Evolutionary conservation across 2,113 vertebrate species (phyloP), one percentile per base, ranked within the genome.

Genomic region (Illadopsis cleaveri): DNA sequence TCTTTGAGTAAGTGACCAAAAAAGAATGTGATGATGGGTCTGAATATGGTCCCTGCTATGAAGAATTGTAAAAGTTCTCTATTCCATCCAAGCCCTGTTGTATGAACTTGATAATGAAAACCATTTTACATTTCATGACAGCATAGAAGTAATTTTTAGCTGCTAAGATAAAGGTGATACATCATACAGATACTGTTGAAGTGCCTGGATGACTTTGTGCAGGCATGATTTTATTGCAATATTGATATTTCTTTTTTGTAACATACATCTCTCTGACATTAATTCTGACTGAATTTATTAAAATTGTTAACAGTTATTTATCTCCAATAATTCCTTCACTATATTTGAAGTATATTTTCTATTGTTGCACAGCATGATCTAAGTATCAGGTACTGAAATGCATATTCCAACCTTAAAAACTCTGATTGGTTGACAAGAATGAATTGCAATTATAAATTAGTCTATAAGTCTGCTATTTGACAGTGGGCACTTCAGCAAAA

Each of bases 381-480:
- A 80, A 90, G 35, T 57, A 51, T 33, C 35, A n/a, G 40, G 54
- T 79, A 89, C 61, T 48, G 23, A 88, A 86, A 33, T 80, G 33
- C 54, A n/a, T 82, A 71, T 86, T 70, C 45, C 54, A 86, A 64
- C 64, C 82, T 83, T 81, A 42, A 92, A 89, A 94, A 44, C 28
- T 86, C 95, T 83, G 61, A 66, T 77, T 82, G 76, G 70, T 58
- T 94, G 82, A 82, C 69, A 91, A 75, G 62, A 85, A 90, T 95
- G 50, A 88, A 85, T 97, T 92, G 81, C 45, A 95, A 58, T 84
- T 96, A 47, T 89, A 78, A 97, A 89, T 93, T 81, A 86, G 93
- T 83, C 58, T 17, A 2, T 42, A 89, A 82, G 33, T 79, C 44
- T 89, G 60, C 86, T 86, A 15, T 91, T 95, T 14, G 72, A 83